Base-by-base conservation (phyloP, 35 echinoderm and acorn worm genomes). In the Apostichopus parvimensis region DNA sequence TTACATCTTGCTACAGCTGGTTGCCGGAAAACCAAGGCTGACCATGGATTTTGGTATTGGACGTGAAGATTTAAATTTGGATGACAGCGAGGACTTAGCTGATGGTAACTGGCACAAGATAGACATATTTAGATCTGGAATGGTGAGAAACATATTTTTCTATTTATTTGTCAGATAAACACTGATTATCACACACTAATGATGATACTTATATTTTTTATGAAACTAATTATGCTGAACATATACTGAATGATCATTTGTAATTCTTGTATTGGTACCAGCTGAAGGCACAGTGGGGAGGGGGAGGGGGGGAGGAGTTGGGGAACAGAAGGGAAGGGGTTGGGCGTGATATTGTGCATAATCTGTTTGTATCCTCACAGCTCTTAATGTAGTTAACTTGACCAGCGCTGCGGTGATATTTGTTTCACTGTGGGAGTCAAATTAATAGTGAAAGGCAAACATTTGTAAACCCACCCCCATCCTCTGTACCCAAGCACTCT, bases 51-150 rank as follows among this genome's bases (percentile, higher is more conserved):
- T 98, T 57, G 96, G 96, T 5, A 12, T 15, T 23, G 58, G 6
- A 5, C 6, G 7, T 11, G 28, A 70, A 45, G 65, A 65, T 6
- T 24, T 90, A 0, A 8, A 4, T 5, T 9, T 87, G 14, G 34
- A 10, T 17, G 57, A 87, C 0, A 9, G 22, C 1, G n/a, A 72
- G 34, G 34, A 45, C 20, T 77, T 98, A 23, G 79, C 58, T 12
- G 93, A 98, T 65, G 82, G 87, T 17, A 26, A 94, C 26, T 98
- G 96, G 96, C 96, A 98, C 79, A 91, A 88, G 8, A 22, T 98
- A 56, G 96, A 98, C 77, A 80, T 98, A 62, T 92, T 89, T 56
- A 80, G 94, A 17, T 92, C 93, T 85, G 92, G 92, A 87, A 83
- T 83, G 89, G 96, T 98, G 95, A 86, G 89, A 77, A 64, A 17